Base-by-base conservation (phyloP, 2,797 vertebrate species). In the Myotis pilosus region DNA sequence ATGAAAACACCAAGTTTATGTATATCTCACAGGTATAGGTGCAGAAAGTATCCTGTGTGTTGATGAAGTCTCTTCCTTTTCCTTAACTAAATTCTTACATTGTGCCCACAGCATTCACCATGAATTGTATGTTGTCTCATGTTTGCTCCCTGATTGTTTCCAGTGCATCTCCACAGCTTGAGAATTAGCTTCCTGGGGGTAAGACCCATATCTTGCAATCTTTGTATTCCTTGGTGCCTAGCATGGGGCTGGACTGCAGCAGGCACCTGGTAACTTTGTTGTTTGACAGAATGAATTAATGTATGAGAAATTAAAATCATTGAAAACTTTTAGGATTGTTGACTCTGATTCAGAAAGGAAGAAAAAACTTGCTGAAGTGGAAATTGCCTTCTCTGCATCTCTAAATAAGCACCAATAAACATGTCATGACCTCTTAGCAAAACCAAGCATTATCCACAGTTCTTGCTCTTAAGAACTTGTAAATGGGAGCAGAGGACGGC, bases 351-450 rank as follows among this genome's bases (percentile, higher is more conserved):
- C 16, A 86, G 41, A 83, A 79, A 91, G 33, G 17, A 94, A 66
- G 53, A 57, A 84, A 91, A 85, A 86, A 75, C 15, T 30, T 71
- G 19, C 28, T 91, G 12, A 51, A 49, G n/a, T 87, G 30, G 49
- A 92, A 87, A 89, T 28, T 83, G 20, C 8, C 20, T 94, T 89
- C 82, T 97, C 13, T 69, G 17, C 33, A 64, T 79, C 93, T 78
- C 47, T 74, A 81, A 89, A 38, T 85, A 85, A 88, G 38, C 74
- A 51, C 51, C 23, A 87, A 33, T 47, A 33, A 95, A 82, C 19
- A 28, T 44, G 25, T 64, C 57, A 68, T 96, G 89, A 84, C 47
- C 19, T 64, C 17, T 72, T 62, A 68, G 47, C 5, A 86, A 91
- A 95, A 72, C 25, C 4, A 92, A 93, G 8, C 33, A 85, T 87